Evolutionary conservation across 2,113 vertebrate genomes (phyloP).

Genomic region (Trogon melanurus): DNA sequence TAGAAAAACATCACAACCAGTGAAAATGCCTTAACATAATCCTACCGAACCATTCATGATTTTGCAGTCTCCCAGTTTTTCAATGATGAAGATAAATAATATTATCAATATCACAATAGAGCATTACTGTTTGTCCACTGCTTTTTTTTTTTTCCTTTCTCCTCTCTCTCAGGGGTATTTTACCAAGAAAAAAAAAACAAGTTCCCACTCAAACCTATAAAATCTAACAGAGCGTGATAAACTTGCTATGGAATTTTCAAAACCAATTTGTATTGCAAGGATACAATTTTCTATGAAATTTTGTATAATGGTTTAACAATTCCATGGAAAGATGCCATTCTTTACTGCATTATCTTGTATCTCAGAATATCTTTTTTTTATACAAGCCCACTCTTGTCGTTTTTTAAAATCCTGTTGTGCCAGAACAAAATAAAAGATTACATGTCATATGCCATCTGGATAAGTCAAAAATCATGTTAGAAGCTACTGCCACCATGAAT

Average conservation of each 20-base stretch:
- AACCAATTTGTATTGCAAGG: background rate
- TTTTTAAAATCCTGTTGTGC: slow-evolving; percentile 13
- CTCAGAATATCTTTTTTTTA: background rate
- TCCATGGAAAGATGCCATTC: background rate
- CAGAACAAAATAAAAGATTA: slow-evolving; percentile 24
- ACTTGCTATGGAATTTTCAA: background rate
- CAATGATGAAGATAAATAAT: background rate
- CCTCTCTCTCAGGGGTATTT: background rate
- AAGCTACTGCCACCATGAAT: background rate
- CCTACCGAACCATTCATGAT: background rate
- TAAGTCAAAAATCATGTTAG: slow-evolving; percentile 25
- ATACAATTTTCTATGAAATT: slow-evolving; percentile 26
- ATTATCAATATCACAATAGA: background rate
- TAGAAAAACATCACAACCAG: background rate
- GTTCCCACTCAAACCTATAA: background rate
- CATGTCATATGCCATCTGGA: slow-evolving; percentile 6
- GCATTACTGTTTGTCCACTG: background rate
- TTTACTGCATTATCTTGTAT: background rate
- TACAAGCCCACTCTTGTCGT: background rate
- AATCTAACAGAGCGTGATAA: background rate
- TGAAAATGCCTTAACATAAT: background rate
- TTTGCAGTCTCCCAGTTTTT: background rate
- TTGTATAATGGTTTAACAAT: background rate
- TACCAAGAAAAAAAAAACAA: background rate
- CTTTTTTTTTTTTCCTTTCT: too few species aligned